Conservation (phyloP, 2,888 invertebrate species). For the Nezara viridula region DNA sequence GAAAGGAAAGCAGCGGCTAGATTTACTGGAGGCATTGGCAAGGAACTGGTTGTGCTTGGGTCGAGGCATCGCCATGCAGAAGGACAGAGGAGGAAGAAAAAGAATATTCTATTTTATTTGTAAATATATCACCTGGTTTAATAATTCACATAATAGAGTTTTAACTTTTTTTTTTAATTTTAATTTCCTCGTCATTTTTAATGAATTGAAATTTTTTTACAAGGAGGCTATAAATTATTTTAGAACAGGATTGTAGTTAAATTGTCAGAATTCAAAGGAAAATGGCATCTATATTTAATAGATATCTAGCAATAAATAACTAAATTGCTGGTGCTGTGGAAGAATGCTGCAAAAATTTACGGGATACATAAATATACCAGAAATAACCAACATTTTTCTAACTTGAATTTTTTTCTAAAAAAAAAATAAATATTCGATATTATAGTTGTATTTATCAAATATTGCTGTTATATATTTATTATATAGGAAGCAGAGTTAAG, state of each 20-base stretch:
- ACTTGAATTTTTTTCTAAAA: neutral
- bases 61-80: too few species aligned
- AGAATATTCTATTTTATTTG: too few species aligned
- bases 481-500: neutral
- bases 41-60: too few species aligned
- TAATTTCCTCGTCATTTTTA: too few species aligned
- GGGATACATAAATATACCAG: neutral
- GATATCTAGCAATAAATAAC: neutral
- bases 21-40: too few species aligned
- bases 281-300: neutral
- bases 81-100: too few species aligned
- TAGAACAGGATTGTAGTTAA: neutral
- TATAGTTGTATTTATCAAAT: neutral
- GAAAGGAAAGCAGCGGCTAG: too few species aligned
- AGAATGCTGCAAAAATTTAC: neutral
- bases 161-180: too few species aligned
- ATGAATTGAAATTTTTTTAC: neutral
- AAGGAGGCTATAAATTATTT: neutral
- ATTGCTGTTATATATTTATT: neutral
- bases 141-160: too few species aligned
- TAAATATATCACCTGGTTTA: too few species aligned
- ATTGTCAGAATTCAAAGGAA: neutral
- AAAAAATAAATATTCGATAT: neutral
- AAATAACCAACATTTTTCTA: neutral
- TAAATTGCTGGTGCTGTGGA: neutral